Percentiles rank a stretch among this genome's conserved stretches.
Conservation (phyloP, 2,113 vertebrate genomes). For the Chitala chitala region DNA sequence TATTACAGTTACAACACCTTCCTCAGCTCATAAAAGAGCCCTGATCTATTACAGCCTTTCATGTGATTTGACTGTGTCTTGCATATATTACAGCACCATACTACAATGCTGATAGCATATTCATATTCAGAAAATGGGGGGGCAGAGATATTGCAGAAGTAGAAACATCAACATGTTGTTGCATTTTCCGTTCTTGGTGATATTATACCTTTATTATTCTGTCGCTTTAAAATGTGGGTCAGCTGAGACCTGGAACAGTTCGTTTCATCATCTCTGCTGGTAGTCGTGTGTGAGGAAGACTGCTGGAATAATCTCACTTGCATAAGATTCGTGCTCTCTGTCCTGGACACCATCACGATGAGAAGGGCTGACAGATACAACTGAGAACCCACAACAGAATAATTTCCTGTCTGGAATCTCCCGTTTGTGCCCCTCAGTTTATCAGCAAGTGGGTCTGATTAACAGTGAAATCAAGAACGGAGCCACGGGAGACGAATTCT, state of each 20-base stretch:
- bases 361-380: neutral
- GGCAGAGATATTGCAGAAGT: too few species aligned
- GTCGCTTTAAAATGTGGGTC: neutral
- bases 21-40: slow-evolving; percentile 11
- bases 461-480: neutral
- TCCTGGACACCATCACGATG: neutral
- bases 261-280: neutral
- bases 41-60: slow-evolving; percentile 22
- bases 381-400: neutral
- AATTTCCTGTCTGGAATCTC: neutral
- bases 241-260: neutral
- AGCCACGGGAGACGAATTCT: neutral
- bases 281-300: neutral
- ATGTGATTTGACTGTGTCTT: neutral
- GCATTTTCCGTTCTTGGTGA: neutral
- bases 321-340: neutral
- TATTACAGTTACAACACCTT: too few species aligned
- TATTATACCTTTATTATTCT: neutral
- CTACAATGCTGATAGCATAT: neutral
- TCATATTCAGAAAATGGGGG: neutral
- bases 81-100: neutral
- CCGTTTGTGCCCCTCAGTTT: neutral
- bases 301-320: neutral
- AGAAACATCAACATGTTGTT: too few species aligned
- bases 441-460: neutral